Percentiles rank a stretch among this genome's conserved stretches.
These are phyloP conservation scores for Orthonyx spaldingii DNA, from an alignment of 2,113 vertebrate genomes.

Conservation along the genomic window DNA sequence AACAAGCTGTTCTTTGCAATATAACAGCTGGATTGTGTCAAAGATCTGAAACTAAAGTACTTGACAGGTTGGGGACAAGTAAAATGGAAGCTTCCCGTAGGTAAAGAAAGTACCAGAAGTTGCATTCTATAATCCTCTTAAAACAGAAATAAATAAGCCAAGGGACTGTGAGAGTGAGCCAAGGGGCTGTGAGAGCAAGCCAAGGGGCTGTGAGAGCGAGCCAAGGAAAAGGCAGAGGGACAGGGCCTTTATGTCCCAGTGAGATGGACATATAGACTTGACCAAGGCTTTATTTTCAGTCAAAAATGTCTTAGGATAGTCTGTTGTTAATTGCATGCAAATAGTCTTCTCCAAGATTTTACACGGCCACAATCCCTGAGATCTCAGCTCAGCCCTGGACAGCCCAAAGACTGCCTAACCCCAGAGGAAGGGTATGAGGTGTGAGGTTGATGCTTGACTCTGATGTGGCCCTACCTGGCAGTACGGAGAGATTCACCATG, in stretches of 20 bases:
- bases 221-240: not conserved
- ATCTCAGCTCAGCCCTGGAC: not conserved
- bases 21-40: slow-evolving; percentile 28
- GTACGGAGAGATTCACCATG: not conserved
- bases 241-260: not conserved
- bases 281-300: not conserved
- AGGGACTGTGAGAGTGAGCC: not conserved
- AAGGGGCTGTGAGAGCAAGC: too few relatives aligned
- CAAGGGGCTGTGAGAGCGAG: not conserved
- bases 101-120: not conserved
- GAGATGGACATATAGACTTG: not conserved
- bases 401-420: not conserved
- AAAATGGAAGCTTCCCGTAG: not conserved
- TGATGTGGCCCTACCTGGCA: not conserved
- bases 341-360: not conserved
- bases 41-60: not conserved
- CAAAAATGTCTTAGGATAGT: not conserved
- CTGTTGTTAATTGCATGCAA: not conserved
- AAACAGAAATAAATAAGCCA: not conserved
- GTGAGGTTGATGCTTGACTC: accelerated
- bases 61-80: not conserved
- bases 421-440: not conserved
- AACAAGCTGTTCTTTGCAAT: slow-evolving; percentile 22
- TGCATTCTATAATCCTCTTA: not conserved
- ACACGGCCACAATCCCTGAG: not conserved